Evolutionary conservation across 92 coral and sea anemone species (phyloP).

Genomic region (Zoanthus gigantus): DNA sequence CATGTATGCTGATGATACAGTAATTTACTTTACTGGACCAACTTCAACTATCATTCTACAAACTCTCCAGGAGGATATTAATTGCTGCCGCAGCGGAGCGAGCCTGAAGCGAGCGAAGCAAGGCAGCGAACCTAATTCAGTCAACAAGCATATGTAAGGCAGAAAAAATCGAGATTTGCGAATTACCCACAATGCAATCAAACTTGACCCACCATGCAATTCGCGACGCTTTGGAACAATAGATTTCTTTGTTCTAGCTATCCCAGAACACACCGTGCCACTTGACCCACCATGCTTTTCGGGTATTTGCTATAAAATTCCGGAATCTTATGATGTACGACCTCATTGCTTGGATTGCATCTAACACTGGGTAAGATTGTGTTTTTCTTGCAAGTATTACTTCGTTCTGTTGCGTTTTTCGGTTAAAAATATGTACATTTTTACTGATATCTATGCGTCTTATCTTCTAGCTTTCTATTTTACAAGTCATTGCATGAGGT

Average conservation of each 20-base stretch:
- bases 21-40: no score
- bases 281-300: constrained; percentile 46
- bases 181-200: constrained; percentile 25
- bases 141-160: constrained; percentile 32
- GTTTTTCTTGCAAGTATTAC: constrained; percentile 47
- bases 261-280: constrained; percentile 8
- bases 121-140: constrained; percentile 6
- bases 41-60: no score
- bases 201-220: constrained; percentile 40
- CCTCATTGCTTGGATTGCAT: constrained; percentile 39
- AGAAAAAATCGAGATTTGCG: constrained; percentile 45
- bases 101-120: constrained; percentile 37
- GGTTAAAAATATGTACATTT: constrained; percentile 4
- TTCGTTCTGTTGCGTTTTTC: constrained; percentile 43
- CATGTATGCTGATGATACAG: no score
- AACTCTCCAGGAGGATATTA: no score
- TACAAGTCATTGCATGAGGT: constrained; percentile 45
- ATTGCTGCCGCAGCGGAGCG: constrained; percentile 31
- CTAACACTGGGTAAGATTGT: constrained; percentile 32
- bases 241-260: constrained; percentile 50
- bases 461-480: constrained; percentile 42
- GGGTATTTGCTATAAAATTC: constrained; percentile 40
- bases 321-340: constrained; percentile 30
- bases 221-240: constrained; percentile 35
- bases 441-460: constrained; percentile 34